A percentile compares a stretch with the other conserved stretches of the same genome.
phyloP scores from a whole-genome alignment of 1,140 invertebrate species.

The Papilio helenus region DNA sequence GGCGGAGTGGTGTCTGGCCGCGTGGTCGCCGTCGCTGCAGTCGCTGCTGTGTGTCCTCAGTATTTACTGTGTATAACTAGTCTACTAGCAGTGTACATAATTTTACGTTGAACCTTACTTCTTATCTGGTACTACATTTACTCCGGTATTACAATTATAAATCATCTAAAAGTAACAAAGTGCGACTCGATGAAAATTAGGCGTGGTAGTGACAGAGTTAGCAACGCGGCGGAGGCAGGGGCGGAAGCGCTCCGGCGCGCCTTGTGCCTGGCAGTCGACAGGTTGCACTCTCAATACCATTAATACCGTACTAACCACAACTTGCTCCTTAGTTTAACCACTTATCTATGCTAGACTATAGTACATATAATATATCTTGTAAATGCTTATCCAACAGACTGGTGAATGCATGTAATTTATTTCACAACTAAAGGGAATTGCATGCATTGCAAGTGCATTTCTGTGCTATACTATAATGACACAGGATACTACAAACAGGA shows the following conservation, averaged over 20 bases:
- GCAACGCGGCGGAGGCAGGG: too few species aligned
- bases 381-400: neutral
- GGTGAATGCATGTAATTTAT: neutral
- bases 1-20: too few species aligned
- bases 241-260: neutral
- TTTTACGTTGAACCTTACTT: neutral
- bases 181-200: neutral
- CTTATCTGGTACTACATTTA: too few species aligned
- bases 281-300: neutral
- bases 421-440: neutral
- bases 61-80: too few species aligned
- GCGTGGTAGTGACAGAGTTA: too few species aligned
- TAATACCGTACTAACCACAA: neutral
- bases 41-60: too few species aligned
- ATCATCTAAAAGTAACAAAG: neutral
- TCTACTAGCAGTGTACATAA: neutral
- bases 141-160: too few species aligned
- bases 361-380: too few species aligned
- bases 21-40: too few species aligned
- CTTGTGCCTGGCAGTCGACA: neutral
- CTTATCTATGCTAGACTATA: too few species aligned
- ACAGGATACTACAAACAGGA: neutral
- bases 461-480: neutral
- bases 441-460: neutral
- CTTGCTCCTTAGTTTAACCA: neutral